Conservation (phyloP, 2,113 vertebrate genomes). For the Cryptoleucopteryx plumbea region DNA sequence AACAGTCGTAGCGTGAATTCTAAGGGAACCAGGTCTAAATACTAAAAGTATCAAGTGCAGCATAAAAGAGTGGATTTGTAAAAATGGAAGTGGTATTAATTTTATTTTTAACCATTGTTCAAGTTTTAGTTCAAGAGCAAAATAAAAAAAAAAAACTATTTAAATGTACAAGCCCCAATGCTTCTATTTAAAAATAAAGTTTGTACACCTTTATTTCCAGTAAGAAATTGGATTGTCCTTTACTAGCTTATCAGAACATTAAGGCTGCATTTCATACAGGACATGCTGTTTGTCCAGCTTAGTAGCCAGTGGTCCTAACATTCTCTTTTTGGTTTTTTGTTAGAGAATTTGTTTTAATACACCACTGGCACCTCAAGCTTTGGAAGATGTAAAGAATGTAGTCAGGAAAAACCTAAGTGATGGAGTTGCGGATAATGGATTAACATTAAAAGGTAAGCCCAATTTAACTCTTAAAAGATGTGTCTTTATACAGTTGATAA, state of each 20-base stretch:
- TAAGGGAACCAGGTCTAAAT: background rate
- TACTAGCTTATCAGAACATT: background rate
- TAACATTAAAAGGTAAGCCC: conserved; percentile 89
- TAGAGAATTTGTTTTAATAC: conserved; percentile 99
- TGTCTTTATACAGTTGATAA: background rate
- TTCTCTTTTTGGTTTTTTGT: background rate
- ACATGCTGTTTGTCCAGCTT: background rate
- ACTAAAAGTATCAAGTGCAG: background rate
- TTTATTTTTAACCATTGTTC: background rate
- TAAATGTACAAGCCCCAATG: background rate
- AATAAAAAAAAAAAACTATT: background rate
- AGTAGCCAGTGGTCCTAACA: background rate
- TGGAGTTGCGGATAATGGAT: conserved; percentile 92
- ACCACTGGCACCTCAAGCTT: conserved; percentile 92
- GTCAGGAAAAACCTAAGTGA: conserved; percentile 93
- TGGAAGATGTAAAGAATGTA: conserved; percentile 98
- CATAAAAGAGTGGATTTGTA: background rate
- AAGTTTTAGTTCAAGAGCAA: background rate
- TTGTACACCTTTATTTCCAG: background rate
- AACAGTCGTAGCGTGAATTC: background rate
- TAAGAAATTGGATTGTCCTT: background rate
- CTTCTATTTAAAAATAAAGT: background rate
- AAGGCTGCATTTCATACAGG: background rate
- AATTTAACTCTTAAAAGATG: background rate
- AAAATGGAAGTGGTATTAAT: background rate